These are phyloP conservation scores for Archips crataeganus DNA, from an alignment of 2,888 invertebrate species.

Conservation along the genomic window DNA sequence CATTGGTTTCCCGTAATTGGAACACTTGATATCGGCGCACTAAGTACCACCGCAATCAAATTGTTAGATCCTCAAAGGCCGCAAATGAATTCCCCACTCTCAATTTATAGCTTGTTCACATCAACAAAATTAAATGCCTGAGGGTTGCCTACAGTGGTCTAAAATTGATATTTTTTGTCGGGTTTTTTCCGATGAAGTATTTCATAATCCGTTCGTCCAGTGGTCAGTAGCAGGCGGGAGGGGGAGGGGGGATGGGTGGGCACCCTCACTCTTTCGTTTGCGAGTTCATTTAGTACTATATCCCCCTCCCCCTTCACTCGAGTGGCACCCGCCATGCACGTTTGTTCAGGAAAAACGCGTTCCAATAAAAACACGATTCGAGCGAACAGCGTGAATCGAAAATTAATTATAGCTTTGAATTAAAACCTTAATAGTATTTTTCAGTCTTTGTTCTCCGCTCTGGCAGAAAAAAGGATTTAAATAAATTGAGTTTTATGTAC, in stretches of 20 bases:
- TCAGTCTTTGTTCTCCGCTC: constrained; percentile 46
- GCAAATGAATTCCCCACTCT: constrained; percentile 11
- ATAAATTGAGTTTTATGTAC: constrained; percentile 18
- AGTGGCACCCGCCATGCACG: constrained; percentile 59
- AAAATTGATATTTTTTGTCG: constrained; percentile 52
- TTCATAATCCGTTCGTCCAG: constrained; percentile 77
- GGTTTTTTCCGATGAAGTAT: constrained; percentile 71
- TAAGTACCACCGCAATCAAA: constrained; percentile 11
- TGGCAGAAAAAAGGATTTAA: constrained; percentile 15
- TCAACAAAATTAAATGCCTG: constrained; percentile 29
- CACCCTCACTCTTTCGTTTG: constrained; percentile 58
- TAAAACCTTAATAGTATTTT: constrained; percentile 56
- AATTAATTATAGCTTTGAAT: constrained; percentile 76
- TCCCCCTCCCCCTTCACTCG: constrained; percentile 47
- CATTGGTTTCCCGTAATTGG: constrained; percentile 7
- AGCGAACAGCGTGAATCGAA: constrained; percentile 74
- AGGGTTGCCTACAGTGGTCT: constrained; percentile 32
- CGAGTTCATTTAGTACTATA: constrained; percentile 67
- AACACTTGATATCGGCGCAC: not conserved
- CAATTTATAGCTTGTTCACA: constrained; percentile 21
- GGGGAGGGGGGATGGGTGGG: constrained; percentile 46
- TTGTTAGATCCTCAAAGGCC: constrained; percentile 11
- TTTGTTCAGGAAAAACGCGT: constrained; percentile 72
- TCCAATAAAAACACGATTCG: constrained; percentile 71
- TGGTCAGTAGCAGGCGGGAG: constrained; percentile 65